Percentiles rank a stretch among this genome's conserved stretches.
These are phyloP conservation scores for Macrotus californicus DNA, from an alignment of 2,113 vertebrate genomes.

Conservation along the genomic window DNA sequence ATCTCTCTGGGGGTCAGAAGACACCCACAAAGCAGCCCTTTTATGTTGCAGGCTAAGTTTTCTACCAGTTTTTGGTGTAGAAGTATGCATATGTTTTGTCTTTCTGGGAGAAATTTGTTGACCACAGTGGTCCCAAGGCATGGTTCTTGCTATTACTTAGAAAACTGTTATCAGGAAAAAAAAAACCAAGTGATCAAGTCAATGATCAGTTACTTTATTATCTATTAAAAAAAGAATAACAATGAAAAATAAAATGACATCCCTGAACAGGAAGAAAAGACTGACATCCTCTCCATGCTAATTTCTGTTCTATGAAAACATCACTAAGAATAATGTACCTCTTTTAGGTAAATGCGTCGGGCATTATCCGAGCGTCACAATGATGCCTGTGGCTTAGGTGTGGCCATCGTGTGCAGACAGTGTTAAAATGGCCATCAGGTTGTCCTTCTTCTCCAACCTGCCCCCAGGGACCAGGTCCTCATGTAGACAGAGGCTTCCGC, in stretches of 20 bases:
- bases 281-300: not conserved
- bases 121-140: not conserved
- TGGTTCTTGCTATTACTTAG: not conserved
- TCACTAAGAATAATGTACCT: not conserved
- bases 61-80: not conserved
- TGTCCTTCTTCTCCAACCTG: not conserved
- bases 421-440: not conserved
- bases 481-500: too few relatives aligned
- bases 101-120: not conserved
- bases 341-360: not conserved
- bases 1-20: conserved; percentile 20
- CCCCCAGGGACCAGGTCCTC: too few relatives aligned
- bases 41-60: conserved; percentile 11
- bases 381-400: not conserved
- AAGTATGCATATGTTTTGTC: not conserved
- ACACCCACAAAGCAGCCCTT: not conserved
- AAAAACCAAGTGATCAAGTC: not conserved
- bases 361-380: not conserved
- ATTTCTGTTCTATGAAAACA: not conserved
- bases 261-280: not conserved
- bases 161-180: not conserved
- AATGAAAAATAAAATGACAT: not conserved
- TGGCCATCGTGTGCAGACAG: not conserved
- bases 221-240: not conserved
- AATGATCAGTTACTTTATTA: not conserved